Base-by-base conservation (phyloP, 2,888 invertebrate species). In the Rhogogaster chlorosoma region DNA sequence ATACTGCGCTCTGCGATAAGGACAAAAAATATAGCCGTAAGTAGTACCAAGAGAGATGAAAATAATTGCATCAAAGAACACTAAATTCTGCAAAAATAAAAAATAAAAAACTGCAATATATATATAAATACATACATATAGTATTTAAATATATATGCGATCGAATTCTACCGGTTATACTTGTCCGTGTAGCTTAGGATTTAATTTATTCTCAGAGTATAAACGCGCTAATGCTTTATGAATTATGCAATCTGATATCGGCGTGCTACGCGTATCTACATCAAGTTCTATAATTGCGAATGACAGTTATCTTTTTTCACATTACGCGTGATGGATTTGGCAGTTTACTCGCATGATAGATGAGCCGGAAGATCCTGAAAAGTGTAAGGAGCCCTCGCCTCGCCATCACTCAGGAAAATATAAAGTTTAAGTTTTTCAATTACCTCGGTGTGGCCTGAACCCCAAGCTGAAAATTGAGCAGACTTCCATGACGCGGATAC, bases 61-160 rank as follows among this genome's bases (percentile, higher is more conserved):
- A 77, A 77, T 67, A 32, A 67, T 18, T 67, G 18, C 67, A 15
- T 18, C 67, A 32, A 67, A 32, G 67, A 67, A 67, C 67, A 26
- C 32, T 32, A 67, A 67, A 67, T 18, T 12, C 32, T 32, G 5
- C 32, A 18, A 67, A 32, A 61, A 38, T 38, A 38, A 38, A 38
- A 38, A 38, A 38, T 38, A 38, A 38, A 38, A 18, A 49, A 0
- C 3, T 18, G 5, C 1, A 42, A 42, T 42, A 42, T 1, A 7
- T 42, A 10, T 42, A 42, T 9, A 42, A 9, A 42, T 42, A 42
- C 42, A 0, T 42, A 10, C 3, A 18, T 18, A 49, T 49, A 1
- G 4, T 49, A 38, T 6, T 5, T 38, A 38, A 5, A 38, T 38
- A 38, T 38, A 49, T n/a, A 53, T 7, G n/a, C n/a, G 53, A n/a